Conservation (phyloP, 2,888 invertebrate genomes). For the Diarsia mendica region DNA sequence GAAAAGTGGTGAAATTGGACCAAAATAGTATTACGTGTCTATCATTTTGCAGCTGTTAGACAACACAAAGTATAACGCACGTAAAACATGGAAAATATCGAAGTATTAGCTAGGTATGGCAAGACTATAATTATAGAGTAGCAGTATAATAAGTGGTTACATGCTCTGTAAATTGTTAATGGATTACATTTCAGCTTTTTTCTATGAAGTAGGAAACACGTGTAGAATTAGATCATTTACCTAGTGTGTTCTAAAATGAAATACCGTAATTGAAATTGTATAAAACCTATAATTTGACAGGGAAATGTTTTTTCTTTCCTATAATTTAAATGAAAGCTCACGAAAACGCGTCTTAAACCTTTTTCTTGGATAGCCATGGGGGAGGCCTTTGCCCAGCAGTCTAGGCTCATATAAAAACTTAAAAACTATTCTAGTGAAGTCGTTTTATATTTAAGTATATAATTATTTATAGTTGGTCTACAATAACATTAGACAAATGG, state of each 20-base stretch:
- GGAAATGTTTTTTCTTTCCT: no score
- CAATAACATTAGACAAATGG: no score
- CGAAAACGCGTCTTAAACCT: no score
- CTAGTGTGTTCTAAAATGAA: neutral
- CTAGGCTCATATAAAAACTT: no score
- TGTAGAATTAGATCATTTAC: neutral
- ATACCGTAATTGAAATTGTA: neutral
- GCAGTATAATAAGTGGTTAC: neutral
- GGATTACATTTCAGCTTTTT: neutral
- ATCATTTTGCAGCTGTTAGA: neutral
- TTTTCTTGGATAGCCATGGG: no score
- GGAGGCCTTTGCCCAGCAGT: no score
- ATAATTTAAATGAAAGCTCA: neutral
- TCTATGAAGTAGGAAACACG: neutral
- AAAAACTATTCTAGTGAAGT: no score
- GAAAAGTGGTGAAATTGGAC: neutral
- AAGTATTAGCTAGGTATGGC: neutral
- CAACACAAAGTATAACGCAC: neutral
- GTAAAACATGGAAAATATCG: neutral
- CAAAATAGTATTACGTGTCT: neutral
- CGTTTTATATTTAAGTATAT: no score
- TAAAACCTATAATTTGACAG: no score
- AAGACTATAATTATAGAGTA: constrained; percentile 1
- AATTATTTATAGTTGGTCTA: no score
- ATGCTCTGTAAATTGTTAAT: constrained; percentile 1